A percentile compares a stretch with the other conserved stretches of the same genome.
These are phyloP conservation scores for Lepidocyrtinus sp. DNA, from an alignment of 2,888 invertebrate genomes.

Conservation along the genomic window DNA sequence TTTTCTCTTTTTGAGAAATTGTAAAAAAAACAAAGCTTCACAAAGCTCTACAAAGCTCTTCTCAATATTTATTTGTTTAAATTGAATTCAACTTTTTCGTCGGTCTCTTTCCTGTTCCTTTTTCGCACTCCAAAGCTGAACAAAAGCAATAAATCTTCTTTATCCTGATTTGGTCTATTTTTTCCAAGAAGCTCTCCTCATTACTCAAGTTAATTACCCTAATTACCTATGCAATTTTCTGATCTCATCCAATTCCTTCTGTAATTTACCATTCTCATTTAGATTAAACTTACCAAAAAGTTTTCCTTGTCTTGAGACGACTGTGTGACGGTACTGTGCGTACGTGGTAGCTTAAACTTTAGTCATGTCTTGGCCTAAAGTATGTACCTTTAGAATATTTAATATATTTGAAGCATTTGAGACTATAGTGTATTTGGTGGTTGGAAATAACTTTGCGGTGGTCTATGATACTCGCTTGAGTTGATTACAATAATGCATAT, in stretches of 20 bases:
- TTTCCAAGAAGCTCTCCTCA: not conserved
- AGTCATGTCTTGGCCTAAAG: no score
- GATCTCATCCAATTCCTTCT: not conserved
- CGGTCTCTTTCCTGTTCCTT: not conserved
- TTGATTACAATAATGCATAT: slow-evolving; percentile 7
- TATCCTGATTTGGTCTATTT: not conserved
- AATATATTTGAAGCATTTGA: no score
- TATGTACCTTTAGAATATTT: no score
- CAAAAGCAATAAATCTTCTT: not conserved
- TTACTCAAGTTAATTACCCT: not conserved
- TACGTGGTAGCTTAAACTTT: no score
- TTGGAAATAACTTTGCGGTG: not conserved
- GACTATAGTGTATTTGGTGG: no score
- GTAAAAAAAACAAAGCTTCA: no score
- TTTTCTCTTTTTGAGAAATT: slow-evolving; percentile 1
- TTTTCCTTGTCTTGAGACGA: no score
- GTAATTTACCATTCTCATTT: not conserved
- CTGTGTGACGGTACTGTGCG: no score
- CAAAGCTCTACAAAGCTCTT: no score
- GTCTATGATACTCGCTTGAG: not conserved
- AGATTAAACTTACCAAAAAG: not conserved
- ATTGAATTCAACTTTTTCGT: not conserved
- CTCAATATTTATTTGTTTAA: no score
- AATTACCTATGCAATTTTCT: not conserved
- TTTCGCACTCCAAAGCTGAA: no score